phyloP scores from a whole-genome alignment of 1,140 invertebrate genomes.

The Chlorops oryzae region DNA sequence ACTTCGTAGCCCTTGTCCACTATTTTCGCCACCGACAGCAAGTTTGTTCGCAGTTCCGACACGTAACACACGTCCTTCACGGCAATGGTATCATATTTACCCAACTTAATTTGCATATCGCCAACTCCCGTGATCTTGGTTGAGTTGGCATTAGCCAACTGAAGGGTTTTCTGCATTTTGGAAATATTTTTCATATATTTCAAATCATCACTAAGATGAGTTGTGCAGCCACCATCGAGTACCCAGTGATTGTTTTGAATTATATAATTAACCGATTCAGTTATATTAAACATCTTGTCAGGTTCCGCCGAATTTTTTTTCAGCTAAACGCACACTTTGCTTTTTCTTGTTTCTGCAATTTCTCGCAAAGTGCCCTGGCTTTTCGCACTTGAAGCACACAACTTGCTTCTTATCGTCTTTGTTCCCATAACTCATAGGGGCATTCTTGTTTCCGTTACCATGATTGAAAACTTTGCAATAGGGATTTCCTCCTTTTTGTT shows the following conservation, averaged over 20 bases:
- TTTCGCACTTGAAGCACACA: not conserved
- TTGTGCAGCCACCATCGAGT: constrained; percentile 2
- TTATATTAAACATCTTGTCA: not conserved
- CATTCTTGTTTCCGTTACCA: too few relatives aligned
- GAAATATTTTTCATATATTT: not conserved
- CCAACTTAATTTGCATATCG: constrained; percentile 4
- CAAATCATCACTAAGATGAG: not conserved
- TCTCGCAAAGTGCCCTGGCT: not conserved
- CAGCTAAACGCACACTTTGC: not conserved
- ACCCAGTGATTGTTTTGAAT: not conserved
- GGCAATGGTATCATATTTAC: not conserved
- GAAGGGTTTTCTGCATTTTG: too few relatives aligned
- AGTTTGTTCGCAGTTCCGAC: constrained; percentile 9
- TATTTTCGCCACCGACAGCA: constrained; percentile 8
- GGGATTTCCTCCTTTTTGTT: not conserved
- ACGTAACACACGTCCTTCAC: constrained; percentile 6
- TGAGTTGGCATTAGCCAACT: not conserved
- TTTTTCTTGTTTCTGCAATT: not conserved
- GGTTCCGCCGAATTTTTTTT: not conserved
- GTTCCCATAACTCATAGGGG: not conserved
- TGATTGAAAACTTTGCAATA: too few relatives aligned
- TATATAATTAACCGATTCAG: not conserved
- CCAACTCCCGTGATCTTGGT: constrained; percentile 2
- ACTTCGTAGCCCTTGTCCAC: constrained; percentile 6
- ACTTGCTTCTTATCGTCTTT: not conserved